A percentile compares a stretch with the other conserved stretches of the same genome.
Evolutionary conservation across 2,888 invertebrate species (phyloP).

Genomic region (Blastobasis adustella): DNA sequence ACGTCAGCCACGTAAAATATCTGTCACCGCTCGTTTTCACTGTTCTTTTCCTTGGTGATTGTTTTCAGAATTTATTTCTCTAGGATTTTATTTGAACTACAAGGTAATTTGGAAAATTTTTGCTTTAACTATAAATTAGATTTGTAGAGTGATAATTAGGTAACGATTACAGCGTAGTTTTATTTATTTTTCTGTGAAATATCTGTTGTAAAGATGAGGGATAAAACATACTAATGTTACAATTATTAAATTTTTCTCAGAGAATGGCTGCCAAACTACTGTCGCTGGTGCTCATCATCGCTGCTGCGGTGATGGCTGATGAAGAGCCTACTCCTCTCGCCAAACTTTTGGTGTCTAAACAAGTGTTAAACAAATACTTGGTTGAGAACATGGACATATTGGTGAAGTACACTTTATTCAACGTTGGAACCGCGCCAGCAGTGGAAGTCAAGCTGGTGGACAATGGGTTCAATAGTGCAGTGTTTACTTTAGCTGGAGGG

Average conservation of each 20-base stretch:
- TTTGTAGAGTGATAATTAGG: background rate
- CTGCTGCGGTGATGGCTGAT: slow-evolving; percentile 66
- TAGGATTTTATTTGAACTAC: slow-evolving; percentile 6
- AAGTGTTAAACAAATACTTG: slow-evolving; percentile 95
- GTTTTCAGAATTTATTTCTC: slow-evolving; percentile 16
- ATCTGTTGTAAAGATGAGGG: too few relatives aligned
- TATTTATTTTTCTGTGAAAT: slow-evolving; percentile 8
- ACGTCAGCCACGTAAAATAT: slow-evolving; percentile 69
- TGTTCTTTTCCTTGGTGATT: slow-evolving; percentile 14
- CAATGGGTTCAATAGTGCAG: slow-evolving; percentile 92
- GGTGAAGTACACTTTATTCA: slow-evolving; percentile 94
- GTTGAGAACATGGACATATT: slow-evolving; percentile 98
- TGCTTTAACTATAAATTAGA: background rate
- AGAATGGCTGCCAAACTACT: slow-evolving; percentile 62
- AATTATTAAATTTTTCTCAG: slow-evolving; percentile 39
- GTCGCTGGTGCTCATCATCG: slow-evolving; percentile 57
- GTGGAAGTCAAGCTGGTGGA: slow-evolving; percentile 92
- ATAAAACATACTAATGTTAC: background rate
- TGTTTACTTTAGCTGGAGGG: slow-evolving; percentile 93
- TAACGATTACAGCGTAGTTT: background rate
- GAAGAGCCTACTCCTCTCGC: slow-evolving; percentile 84
- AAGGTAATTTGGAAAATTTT: slow-evolving; percentile 19
- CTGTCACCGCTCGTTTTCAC: slow-evolving; percentile 39
- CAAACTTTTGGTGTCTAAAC: slow-evolving; percentile 91
- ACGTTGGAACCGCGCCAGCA: slow-evolving; percentile 94